Base-by-base conservation (phyloP, 2,113 vertebrate genomes). In the Ammodytes dubius region DNA sequence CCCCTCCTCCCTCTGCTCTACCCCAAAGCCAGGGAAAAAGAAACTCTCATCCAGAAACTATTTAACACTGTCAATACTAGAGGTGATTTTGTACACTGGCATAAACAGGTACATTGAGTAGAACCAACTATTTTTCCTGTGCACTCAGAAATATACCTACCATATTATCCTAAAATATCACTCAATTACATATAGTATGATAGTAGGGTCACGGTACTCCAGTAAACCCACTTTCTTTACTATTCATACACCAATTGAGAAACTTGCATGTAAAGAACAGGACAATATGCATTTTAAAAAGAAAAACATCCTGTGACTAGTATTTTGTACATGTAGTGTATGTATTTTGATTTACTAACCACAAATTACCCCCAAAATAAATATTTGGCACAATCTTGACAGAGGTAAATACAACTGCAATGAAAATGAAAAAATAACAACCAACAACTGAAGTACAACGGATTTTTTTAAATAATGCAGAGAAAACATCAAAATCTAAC, bases 401-500 rank as follows among this genome's bases (percentile, higher is more conserved):
- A 79, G 72, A 88, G 79, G 90, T 74, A 83, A 88, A 83, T 87
- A 89, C 86, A 74, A 87, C 85, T 77, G 89, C 82, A 81, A 73
- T 72, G 73, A 46, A 66, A 74, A 58, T 27, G 27, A 54, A 67
- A 52, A 80, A 56, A 68, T 37, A 59, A 52, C 63, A 91, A 91
- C 89, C 81, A 59, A 52, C 63, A 91, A 91, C 89, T 79, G 76
- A 65, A 86, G n/a, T 88, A 91, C 77, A 87, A 85, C 90, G 82
- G 84, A 72, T 83, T 94, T 92, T 94, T 92, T 64, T 84, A 91
- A 96, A 95, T 93, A 92, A 95, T 91, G 90, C 91, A 94, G 94
- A 94, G 95, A 96, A 95, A 96, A 87, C 90, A 95, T 93, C 86
- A 93, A 95, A 27, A 95, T 95, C 94, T 96, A 97, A 94, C 91